phyloP scores from a whole-genome alignment of 2,888 invertebrate genomes.

The Gisinianus flammeolus region DNA sequence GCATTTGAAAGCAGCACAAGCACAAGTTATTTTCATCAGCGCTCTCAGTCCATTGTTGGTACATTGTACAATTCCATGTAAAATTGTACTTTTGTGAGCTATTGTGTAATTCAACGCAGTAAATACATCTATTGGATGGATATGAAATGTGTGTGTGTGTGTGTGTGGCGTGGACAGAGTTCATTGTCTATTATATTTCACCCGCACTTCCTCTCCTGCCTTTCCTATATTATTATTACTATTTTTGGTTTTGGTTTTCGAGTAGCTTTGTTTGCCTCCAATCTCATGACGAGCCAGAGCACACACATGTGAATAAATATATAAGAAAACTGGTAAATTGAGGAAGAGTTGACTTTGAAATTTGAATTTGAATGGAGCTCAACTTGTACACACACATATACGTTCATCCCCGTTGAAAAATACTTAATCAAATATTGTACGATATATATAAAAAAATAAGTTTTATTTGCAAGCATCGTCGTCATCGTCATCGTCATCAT shows the following conservation, averaged over 20 bases:
- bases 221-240: neutral
- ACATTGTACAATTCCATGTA: neutral
- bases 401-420: neutral
- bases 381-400: neutral
- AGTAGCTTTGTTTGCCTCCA: constrained; percentile 12
- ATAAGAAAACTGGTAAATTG: too few relatives aligned
- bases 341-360: too few relatives aligned
- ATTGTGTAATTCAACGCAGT: neutral
- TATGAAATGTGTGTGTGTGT: neutral
- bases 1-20: neutral
- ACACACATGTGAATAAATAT: neutral
- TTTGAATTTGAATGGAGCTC: too few relatives aligned
- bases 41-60: neutral
- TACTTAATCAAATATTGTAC: neutral
- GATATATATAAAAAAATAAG: neutral
- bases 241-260: neutral
- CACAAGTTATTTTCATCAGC: too few relatives aligned
- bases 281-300: neutral
- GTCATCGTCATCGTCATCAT: too few relatives aligned
- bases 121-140: neutral
- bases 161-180: constrained; percentile 14
- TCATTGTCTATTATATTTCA: constrained; percentile 32
- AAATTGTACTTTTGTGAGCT: neutral
- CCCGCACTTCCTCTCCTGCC: neutral
- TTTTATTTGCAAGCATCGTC: too few relatives aligned